Conservation (phyloP, 2,888 invertebrate genomes). For the Tridacna gigas region DNA sequence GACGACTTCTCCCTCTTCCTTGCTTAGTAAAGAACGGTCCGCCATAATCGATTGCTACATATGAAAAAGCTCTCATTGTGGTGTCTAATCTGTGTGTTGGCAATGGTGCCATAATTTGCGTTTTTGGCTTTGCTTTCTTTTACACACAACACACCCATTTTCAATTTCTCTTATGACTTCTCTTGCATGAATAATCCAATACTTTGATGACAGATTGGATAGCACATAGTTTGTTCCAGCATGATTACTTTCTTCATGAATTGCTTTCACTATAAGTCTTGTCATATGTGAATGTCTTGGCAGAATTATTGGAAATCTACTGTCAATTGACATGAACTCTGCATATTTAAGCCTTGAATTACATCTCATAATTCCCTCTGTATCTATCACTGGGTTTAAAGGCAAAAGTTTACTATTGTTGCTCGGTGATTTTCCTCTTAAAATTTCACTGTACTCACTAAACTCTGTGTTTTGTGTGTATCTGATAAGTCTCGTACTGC, state of each 20-base stretch:
- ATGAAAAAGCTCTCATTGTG: no score
- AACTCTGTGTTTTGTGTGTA: background rate
- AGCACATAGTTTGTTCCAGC: background rate
- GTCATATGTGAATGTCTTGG: no score
- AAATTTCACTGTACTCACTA: background rate
- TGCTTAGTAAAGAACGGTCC: constrained; percentile 8
- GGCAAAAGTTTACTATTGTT: no score
- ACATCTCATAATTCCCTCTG: background rate
- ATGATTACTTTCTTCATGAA: background rate
- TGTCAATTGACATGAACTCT: background rate
- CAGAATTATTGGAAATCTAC: no score
- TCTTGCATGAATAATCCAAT: background rate
- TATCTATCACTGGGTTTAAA: no score
- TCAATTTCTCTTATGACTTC: background rate
- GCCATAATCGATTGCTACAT: constrained; percentile 7
- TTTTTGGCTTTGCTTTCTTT: background rate
- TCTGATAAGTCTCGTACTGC: no score
- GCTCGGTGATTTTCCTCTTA: background rate
- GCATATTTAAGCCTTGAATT: background rate
- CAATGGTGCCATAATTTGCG: background rate
- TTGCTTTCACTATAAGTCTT: background rate
- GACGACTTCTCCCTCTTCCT: background rate
- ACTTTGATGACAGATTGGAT: no score
- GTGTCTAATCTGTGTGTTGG: background rate
- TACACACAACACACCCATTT: background rate